Evolutionary conservation across 2,888 invertebrate species (phyloP).

Genomic region (Eurytoma californica): DNA sequence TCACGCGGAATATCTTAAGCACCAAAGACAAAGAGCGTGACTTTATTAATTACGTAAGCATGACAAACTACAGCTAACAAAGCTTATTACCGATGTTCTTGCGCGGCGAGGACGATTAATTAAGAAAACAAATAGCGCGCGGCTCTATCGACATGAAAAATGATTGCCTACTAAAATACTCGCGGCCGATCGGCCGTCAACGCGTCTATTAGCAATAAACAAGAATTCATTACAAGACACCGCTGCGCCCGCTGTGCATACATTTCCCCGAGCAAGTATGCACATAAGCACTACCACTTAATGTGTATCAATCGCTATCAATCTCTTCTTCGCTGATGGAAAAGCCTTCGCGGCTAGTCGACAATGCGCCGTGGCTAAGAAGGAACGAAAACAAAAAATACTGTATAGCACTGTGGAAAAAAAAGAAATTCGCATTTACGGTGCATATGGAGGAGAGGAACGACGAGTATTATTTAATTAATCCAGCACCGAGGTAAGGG

Average conservation of each 20-base stretch:
- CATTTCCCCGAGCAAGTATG: neutral
- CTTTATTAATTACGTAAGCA: neutral
- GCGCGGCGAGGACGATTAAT: conserved; percentile 23
- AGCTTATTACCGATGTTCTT: conserved; percentile 18
- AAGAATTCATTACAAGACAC: conserved; percentile 49
- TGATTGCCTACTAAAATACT: conserved; percentile 13
- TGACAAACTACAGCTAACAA: conserved; percentile 9
- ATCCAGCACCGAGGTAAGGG: conserved; percentile 1
- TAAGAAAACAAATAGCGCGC: conserved; percentile 38
- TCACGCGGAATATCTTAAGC: no score
- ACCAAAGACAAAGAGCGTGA: no score
- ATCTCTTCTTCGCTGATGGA: conserved; percentile 16
- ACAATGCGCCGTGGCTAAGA: no score
- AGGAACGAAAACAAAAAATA: no score
- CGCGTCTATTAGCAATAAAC: conserved; percentile 43
- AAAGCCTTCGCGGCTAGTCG: neutral
- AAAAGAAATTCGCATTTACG: neutral
- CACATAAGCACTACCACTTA: neutral
- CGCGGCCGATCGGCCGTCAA: conserved; percentile 31
- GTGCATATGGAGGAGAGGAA: conserved; percentile 12
- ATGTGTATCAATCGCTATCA: conserved; percentile 31
- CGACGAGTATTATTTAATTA: conserved; percentile 31
- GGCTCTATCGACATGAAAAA: conserved; percentile 22
- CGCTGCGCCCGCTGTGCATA: conserved; percentile 1
- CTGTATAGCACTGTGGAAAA: neutral